These are phyloP conservation scores for Myodes glareolus DNA, from an alignment of 2,113 vertebrate species.

Conservation along the genomic window DNA sequence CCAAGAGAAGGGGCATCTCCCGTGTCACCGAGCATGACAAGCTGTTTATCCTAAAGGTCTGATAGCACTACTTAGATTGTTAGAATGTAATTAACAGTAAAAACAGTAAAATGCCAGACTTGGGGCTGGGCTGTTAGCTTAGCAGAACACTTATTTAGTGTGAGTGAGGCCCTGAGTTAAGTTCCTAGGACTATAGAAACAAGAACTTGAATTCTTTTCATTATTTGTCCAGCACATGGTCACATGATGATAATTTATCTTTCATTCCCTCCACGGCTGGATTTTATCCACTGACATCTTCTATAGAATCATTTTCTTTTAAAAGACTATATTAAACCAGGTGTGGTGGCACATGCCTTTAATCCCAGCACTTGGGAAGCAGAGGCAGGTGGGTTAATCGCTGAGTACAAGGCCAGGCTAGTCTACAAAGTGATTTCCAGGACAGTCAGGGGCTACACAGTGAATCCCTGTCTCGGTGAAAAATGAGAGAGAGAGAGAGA, in stretches of 20 bases:
- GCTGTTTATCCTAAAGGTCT: not conserved
- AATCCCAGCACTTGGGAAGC: too few relatives aligned
- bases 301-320: not conserved
- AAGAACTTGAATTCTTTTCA: too few relatives aligned
- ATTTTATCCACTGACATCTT: not conserved
- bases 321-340: not conserved
- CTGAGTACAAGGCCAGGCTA: too few relatives aligned
- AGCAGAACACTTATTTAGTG: not conserved
- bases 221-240: not conserved
- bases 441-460: too few relatives aligned
- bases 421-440: too few relatives aligned
- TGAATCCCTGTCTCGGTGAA: too few relatives aligned
- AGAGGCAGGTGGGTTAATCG: too few relatives aligned
- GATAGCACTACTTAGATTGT: not conserved
- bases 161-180: not conserved
- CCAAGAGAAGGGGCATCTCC: not conserved
- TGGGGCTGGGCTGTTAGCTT: not conserved
- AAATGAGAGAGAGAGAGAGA: too few relatives aligned
- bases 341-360: too few relatives aligned
- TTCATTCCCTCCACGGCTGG: not conserved
- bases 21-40: not conserved
- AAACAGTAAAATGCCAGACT: not conserved
- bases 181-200: not conserved
- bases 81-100: not conserved
- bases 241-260: not conserved